Evolutionary conservation across 2,797 vertebrate genomes (phyloP).

Genomic region (Falco cherrug): DNA sequence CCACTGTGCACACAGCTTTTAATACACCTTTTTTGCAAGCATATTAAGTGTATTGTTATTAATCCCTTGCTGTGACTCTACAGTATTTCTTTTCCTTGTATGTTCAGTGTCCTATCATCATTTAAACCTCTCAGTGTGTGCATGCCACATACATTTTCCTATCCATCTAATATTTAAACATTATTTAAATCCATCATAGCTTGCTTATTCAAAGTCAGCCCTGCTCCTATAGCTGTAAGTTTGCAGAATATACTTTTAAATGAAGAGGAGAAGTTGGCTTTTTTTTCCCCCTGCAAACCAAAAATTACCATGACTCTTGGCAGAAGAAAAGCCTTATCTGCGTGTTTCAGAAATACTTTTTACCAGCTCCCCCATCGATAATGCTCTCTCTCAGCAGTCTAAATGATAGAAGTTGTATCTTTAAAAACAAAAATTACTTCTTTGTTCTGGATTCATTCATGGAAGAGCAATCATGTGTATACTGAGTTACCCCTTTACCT

Average conservation of each 20-base stretch:
- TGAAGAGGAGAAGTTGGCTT: background rate
- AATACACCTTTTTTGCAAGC: slow-evolving; percentile 41
- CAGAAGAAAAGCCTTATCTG: background rate
- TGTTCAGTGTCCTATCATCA: slow-evolving; percentile 20
- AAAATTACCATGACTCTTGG: background rate
- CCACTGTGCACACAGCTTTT: slow-evolving; percentile 30
- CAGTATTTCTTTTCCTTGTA: slow-evolving; percentile 22
- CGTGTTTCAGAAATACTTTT: background rate
- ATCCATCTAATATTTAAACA: slow-evolving; percentile 33
- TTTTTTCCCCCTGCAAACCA: background rate
- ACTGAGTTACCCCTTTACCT: background rate
- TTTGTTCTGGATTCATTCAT: background rate
- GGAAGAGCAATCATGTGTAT: background rate
- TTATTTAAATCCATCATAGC: slow-evolving; percentile 41
- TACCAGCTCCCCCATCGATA: background rate
- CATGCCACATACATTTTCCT: slow-evolving; percentile 4
- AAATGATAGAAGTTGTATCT: background rate
- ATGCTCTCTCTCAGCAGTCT: background rate
- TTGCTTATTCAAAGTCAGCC: slow-evolving; percentile 29
- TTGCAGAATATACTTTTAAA: slow-evolving; percentile 42
- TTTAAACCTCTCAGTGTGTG: slow-evolving; percentile 24
- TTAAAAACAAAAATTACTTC: background rate
- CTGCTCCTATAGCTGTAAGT: background rate
- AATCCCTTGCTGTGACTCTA: slow-evolving; percentile 31
- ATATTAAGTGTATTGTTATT: slow-evolving; percentile 44